These are phyloP conservation scores for Platyura marginata DNA, from an alignment of 1,140 invertebrate genomes.

Conservation along the genomic window DNA sequence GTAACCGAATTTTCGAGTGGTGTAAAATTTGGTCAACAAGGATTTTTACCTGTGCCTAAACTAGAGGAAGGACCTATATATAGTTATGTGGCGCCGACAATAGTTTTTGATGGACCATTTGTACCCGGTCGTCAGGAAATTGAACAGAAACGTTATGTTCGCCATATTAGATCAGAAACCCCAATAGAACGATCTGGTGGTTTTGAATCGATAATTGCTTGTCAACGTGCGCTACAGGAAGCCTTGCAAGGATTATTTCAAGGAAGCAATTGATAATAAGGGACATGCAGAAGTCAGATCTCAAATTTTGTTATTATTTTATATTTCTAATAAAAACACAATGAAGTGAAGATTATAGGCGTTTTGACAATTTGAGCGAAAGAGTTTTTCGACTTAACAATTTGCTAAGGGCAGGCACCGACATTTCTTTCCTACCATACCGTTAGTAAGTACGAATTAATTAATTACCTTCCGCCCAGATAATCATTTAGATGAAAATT, in stretches of 20 bases:
- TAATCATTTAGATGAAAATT: no score
- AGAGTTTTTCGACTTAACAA: no score
- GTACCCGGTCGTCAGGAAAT: slow-evolving; percentile 47
- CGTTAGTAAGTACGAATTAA: no score
- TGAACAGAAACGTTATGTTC: slow-evolving; percentile 46
- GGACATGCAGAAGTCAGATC: no score
- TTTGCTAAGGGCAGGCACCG: no score
- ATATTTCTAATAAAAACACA: no score
- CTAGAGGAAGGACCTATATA: slow-evolving; percentile 58
- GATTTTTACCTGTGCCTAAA: slow-evolving; percentile 44
- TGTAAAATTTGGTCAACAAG: slow-evolving; percentile 47
- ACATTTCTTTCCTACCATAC: no score
- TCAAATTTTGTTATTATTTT: no score
- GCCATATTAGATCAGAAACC: slow-evolving; percentile 53
- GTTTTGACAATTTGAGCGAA: no score
- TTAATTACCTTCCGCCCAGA: no score
- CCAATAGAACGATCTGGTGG: slow-evolving; percentile 71
- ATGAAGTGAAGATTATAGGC: no score
- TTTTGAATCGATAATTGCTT: slow-evolving; percentile 62
- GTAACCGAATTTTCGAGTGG: slow-evolving; percentile 56
- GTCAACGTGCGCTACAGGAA: slow-evolving; percentile 76
- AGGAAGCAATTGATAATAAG: slow-evolving; percentile 16
- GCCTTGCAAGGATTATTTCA: slow-evolving; percentile 71
- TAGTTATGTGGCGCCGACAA: slow-evolving; percentile 37
- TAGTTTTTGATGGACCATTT: slow-evolving; percentile 50